Conservation (phyloP, 2,888 invertebrate genomes). For the Diplazon laetatorius region DNA sequence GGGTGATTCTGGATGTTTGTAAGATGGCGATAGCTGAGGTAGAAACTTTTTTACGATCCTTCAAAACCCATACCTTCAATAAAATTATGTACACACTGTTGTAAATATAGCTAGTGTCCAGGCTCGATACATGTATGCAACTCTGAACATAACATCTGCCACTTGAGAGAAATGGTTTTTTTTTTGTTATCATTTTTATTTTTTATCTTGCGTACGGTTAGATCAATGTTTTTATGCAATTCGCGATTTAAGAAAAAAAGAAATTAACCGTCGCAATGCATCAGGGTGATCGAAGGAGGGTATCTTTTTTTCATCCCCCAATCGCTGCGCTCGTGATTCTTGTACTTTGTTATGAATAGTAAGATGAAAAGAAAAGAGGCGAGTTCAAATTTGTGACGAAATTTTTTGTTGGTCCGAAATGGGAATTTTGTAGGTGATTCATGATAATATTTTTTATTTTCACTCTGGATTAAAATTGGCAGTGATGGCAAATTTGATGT, state of each 20-base stretch:
- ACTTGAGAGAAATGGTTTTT: conserved; percentile 13
- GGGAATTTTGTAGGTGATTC: too few species aligned
- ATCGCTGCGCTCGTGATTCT: neutral
- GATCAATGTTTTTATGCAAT: neutral
- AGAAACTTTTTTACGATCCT: conserved; percentile 28
- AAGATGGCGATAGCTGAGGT: conserved; percentile 6
- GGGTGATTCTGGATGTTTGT: conserved; percentile 20
- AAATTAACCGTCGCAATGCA: neutral
- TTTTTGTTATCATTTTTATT: too few species aligned
- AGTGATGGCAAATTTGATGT: neutral
- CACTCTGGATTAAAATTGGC: neutral
- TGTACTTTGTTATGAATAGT: too few species aligned
- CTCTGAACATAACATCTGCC: neutral
- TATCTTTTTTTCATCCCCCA: neutral
- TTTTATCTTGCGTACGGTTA: conserved; percentile 11
- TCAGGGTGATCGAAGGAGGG: neutral
- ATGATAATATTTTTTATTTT: too few species aligned
- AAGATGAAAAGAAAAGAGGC: too few species aligned
- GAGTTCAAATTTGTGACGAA: too few species aligned
- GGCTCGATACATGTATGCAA: conserved; percentile 21
- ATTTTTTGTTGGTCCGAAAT: too few species aligned
- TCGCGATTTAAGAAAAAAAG: neutral
- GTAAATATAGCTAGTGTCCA: conserved; percentile 27
- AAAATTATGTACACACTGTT: conserved; percentile 28
- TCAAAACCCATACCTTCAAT: conserved; percentile 24